phyloP scores from a whole-genome alignment of 2,888 invertebrate species.

The Eupithecia abbreviata region DNA sequence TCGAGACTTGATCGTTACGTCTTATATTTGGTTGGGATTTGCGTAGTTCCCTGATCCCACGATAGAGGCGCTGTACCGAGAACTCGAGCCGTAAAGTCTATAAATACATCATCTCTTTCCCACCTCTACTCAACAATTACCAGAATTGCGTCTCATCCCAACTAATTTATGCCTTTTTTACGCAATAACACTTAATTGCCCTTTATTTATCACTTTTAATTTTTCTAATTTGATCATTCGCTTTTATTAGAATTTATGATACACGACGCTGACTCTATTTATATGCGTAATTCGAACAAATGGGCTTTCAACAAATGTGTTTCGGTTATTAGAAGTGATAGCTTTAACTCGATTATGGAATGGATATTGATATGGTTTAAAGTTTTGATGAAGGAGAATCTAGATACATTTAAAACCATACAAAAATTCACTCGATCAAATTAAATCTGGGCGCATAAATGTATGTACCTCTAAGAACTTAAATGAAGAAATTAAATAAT shows the following conservation, averaged over 20 bases:
- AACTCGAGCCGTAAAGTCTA: neutral
- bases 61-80: too few relatives aligned
- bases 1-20: too few relatives aligned
- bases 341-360: constrained; percentile 44
- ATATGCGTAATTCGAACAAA: constrained; percentile 74
- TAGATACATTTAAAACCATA: neutral
- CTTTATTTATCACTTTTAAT: constrained; percentile 83
- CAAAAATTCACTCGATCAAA: too few relatives aligned
- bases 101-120: constrained; percentile 22
- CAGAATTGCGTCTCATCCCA: constrained; percentile 54
- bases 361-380: constrained; percentile 45
- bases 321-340: constrained; percentile 54
- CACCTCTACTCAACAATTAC: constrained; percentile 63
- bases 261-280: constrained; percentile 72
- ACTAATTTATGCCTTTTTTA: constrained; percentile 84
- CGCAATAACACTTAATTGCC: constrained; percentile 83
- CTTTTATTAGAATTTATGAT: constrained; percentile 78
- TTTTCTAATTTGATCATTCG: constrained; percentile 82
- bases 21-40: too few relatives aligned
- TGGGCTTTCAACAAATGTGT: constrained; percentile 62
- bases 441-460: too few relatives aligned
- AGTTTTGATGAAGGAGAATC: constrained; percentile 28
- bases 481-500: too few relatives aligned
- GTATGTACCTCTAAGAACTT: too few relatives aligned
- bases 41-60: too few relatives aligned